Conservation (phyloP, 2,888 invertebrate species). For the Habroteleia sp. region DNA sequence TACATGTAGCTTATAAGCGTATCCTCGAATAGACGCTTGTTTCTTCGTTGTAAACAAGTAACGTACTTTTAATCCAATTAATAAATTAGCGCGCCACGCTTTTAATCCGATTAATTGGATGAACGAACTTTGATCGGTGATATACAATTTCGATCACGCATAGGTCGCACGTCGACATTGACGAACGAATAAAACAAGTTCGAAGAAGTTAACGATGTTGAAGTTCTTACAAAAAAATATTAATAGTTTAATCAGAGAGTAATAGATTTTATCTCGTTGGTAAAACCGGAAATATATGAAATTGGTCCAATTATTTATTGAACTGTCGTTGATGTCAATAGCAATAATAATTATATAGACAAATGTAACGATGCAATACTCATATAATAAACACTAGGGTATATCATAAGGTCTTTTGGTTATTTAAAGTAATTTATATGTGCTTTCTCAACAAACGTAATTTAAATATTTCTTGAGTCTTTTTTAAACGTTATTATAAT, state of each 20-base stretch:
- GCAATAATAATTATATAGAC: too few species aligned
- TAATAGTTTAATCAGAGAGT: slow-evolving; percentile 12
- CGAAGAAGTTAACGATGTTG: slow-evolving; percentile 7
- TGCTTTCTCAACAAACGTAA: too few species aligned
- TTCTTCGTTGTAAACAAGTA: slow-evolving; percentile 2
- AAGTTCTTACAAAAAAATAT: slow-evolving; percentile 15
- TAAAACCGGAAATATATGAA: too few species aligned
- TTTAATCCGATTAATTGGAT: slow-evolving; percentile 22
- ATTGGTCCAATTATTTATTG: too few species aligned
- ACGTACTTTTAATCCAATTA: slow-evolving; percentile 25
- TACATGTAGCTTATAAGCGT: neutral
- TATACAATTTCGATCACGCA: slow-evolving; percentile 32
- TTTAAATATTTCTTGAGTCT: too few species aligned
- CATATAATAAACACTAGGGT: too few species aligned
- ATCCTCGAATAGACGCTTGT: neutral
- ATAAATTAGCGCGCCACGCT: slow-evolving; percentile 10
- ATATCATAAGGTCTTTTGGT: too few species aligned
- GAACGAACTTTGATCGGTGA: slow-evolving; percentile 37
- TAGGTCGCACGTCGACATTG: slow-evolving; percentile 12
- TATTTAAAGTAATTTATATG: too few species aligned
- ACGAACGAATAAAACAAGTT: slow-evolving; percentile 26
- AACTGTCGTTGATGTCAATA: too few species aligned
- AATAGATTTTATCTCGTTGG: too few species aligned
- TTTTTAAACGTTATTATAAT: too few species aligned
- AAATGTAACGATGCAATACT: too few species aligned